Conservation (phyloP, 2,888 invertebrate species). For the Auanema freiburgensis region DNA sequence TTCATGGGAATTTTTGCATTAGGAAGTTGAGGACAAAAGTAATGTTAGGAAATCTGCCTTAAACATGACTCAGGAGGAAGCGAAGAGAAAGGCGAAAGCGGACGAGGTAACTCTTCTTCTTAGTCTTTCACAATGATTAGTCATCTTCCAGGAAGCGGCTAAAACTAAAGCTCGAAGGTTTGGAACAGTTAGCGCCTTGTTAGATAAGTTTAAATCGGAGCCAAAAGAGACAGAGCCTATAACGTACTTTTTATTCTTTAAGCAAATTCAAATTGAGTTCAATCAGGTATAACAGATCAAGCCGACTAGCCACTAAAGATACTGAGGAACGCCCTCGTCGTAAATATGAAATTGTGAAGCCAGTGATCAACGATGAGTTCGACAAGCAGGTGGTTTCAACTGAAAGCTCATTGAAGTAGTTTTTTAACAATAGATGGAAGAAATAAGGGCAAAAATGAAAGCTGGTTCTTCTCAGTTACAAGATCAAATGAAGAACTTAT, state of each 20-base stretch:
- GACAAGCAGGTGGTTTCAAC: constrained; percentile 53
- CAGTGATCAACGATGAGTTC: constrained; percentile 59
- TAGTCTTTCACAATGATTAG: constrained; percentile 1
- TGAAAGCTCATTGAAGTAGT: too few relatives aligned
- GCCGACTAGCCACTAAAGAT: constrained; percentile 27
- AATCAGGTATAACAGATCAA: constrained; percentile 52
- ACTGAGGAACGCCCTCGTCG: constrained; percentile 46
- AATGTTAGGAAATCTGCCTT: constrained; percentile 52
- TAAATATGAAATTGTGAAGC: constrained; percentile 55
- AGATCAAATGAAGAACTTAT: constrained; percentile 41
- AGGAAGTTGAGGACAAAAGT: constrained; percentile 52
- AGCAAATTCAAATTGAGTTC: neutral
- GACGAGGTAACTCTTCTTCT: constrained; percentile 32
- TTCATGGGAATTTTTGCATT: too few relatives aligned
- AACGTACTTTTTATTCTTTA: constrained; percentile 18
- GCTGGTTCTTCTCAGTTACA: constrained; percentile 50
- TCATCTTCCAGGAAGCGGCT: neutral
- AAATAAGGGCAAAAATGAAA: constrained; percentile 60
- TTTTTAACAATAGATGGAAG: constrained; percentile 49
- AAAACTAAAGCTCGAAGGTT: constrained; percentile 27
- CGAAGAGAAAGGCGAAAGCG: constrained; percentile 47
- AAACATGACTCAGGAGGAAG: constrained; percentile 60
- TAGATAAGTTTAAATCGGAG: constrained; percentile 34
- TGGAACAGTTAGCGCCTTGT: constrained; percentile 49
- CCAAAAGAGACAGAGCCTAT: constrained; percentile 32